phyloP scores from a whole-genome alignment of 2,113 vertebrate genomes.

The Dermatemys mawii region DNA sequence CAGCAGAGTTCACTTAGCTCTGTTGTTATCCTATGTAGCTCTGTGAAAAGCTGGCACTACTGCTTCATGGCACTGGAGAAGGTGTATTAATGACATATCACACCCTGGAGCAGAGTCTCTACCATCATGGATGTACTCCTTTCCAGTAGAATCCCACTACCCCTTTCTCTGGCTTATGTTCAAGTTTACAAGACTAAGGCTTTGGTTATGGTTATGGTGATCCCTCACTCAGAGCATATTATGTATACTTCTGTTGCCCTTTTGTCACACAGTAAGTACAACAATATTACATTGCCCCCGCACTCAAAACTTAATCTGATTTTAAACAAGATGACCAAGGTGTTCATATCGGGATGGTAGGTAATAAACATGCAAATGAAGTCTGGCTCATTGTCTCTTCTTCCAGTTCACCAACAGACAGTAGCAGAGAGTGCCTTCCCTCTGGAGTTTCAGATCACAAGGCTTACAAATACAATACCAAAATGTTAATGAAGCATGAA shows the following conservation, averaged over 20 bases:
- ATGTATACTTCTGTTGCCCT: not conserved
- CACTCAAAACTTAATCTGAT: not conserved
- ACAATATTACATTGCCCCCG: not conserved
- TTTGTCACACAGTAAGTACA: not conserved
- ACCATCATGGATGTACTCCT: not conserved
- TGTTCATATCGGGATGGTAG: not conserved
- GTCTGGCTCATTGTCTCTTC: not conserved
- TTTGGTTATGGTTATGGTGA: not conserved
- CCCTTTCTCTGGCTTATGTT: not conserved
- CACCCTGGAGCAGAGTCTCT: not conserved
- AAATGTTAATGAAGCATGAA: not conserved
- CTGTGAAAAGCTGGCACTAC: not conserved
- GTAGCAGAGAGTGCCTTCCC: not conserved
- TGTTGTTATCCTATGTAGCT: not conserved
- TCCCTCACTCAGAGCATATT: not conserved
- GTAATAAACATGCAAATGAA: too few relatives aligned
- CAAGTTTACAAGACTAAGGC: not conserved
- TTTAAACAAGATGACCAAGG: not conserved
- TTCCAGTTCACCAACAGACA: not conserved
- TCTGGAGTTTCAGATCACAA: not conserved
- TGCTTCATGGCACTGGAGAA: not conserved
- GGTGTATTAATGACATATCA: not conserved
- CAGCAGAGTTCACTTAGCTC: not conserved
- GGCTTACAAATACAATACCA: not conserved
- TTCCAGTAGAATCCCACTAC: not conserved